Percentiles rank a stretch among this genome's conserved stretches.
Conservation (phyloP, 2,797 vertebrate species). For the Anableps anableps region DNA sequence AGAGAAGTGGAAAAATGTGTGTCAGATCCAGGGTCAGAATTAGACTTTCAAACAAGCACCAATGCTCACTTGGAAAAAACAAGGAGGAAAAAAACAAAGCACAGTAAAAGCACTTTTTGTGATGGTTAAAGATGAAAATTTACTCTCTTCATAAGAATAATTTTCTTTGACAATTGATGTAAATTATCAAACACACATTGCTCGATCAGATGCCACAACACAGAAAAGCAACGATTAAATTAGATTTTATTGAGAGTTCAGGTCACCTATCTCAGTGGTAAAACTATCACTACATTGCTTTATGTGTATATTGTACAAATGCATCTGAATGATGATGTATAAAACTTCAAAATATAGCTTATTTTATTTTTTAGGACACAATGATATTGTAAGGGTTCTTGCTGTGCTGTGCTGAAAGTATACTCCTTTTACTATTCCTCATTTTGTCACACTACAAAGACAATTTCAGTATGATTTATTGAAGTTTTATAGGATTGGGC, state of each 20-base stretch:
- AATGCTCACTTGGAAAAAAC: slow-evolving; percentile 44
- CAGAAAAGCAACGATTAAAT: neutral
- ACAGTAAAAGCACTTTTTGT: slow-evolving; percentile 21
- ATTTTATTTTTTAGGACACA: neutral
- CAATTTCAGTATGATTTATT: neutral
- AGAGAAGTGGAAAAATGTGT: slow-evolving; percentile 19
- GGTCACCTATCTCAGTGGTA: neutral
- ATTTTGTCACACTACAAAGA: neutral
- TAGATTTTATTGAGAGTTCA: neutral
- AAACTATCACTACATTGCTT: neutral
- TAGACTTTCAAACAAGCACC: slow-evolving; percentile 57
- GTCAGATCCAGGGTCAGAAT: slow-evolving; percentile 44
- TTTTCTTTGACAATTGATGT: neutral
- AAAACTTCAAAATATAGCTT: neutral
- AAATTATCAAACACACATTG: neutral
- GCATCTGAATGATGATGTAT: neutral
- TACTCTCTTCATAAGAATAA: slow-evolving; percentile 20
- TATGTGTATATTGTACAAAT: neutral
- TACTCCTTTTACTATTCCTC: neutral
- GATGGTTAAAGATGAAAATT: neutral
- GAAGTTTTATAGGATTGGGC: neutral
- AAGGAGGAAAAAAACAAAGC: slow-evolving; percentile 26
- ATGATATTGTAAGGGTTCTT: neutral
- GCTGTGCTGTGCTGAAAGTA: neutral
- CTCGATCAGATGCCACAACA: neutral